phyloP scores from a whole-genome alignment of 2,113 vertebrate genomes.

The Lota lota region DNA sequence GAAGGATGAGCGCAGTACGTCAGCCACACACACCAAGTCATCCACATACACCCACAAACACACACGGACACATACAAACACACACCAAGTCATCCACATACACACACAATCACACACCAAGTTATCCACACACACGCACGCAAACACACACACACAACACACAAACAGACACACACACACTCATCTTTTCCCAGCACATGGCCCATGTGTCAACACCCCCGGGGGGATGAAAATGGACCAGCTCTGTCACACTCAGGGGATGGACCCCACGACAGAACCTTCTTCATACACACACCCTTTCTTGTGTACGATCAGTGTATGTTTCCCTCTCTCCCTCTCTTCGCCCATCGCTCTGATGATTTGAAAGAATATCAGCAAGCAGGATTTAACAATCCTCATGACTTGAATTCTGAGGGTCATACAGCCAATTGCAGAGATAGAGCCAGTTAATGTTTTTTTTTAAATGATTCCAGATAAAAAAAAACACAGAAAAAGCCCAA shows the following conservation, averaged over 20 bases:
- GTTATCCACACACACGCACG: constrained; percentile 3
- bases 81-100: neutral
- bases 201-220: neutral
- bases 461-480: no score
- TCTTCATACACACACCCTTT: no score
- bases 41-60: neutral
- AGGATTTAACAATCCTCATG: no score
- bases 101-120: neutral
- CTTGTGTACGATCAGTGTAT: no score
- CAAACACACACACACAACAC: constrained; percentile 1
- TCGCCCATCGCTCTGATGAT: no score
- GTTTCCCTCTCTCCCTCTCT: no score
- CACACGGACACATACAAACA: constrained; percentile 7
- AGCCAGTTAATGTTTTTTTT: no score
- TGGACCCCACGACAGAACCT: no score
- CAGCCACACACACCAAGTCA: neutral
- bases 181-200: neutral
- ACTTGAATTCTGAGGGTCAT: no score
- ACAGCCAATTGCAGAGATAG: no score
- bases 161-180: neutral
- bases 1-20: neutral
- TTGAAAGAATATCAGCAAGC: no score
- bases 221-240: neutral
- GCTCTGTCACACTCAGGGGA: neutral
- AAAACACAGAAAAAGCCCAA: no score